phyloP scores from a whole-genome alignment of 1,140 invertebrate genomes.

The Drosophila miranda region DNA sequence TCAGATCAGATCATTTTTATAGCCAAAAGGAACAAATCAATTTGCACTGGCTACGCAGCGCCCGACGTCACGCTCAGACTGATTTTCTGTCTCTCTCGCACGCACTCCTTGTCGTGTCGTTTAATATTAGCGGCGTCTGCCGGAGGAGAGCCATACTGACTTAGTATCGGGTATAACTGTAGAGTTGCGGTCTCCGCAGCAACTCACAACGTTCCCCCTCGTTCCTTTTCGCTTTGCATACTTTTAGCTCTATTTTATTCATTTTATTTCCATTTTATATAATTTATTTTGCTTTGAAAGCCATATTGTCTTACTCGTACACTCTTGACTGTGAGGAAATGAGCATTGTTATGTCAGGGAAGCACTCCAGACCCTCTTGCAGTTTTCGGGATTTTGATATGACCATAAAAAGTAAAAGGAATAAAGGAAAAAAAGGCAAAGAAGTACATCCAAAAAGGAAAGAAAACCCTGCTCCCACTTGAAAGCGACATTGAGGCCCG shows the following conservation, averaged over 20 bases:
- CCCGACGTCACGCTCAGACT: too few species aligned
- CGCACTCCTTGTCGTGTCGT: too few species aligned
- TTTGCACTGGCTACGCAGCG: too few species aligned
- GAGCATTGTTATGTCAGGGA: constrained; percentile 39
- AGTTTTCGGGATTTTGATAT: constrained; percentile 27
- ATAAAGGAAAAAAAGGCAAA: constrained; percentile 9
- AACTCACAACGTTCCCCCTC: too few species aligned
- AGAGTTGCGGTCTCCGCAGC: too few species aligned
- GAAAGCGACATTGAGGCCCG: neutral
- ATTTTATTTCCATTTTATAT: constrained; percentile 8
- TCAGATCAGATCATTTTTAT: too few species aligned
- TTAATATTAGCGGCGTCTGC: too few species aligned
- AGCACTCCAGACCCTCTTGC: constrained; percentile 12
- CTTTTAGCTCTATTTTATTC: neutral
- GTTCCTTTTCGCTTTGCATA: neutral
- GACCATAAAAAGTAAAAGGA: constrained; percentile 31
- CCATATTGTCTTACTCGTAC: neutral
- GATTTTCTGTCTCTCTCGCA: too few species aligned
- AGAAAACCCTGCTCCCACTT: constrained; percentile 1
- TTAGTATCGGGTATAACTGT: too few species aligned
- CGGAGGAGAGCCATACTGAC: too few species aligned
- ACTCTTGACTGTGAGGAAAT: constrained; percentile 13
- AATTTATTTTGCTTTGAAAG: constrained; percentile 37
- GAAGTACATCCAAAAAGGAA: constrained; percentile 20
- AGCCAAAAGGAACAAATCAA: too few species aligned